Base-by-base conservation (phyloP, 2,888 invertebrate genomes). In the Apotomis capreana region DNA sequence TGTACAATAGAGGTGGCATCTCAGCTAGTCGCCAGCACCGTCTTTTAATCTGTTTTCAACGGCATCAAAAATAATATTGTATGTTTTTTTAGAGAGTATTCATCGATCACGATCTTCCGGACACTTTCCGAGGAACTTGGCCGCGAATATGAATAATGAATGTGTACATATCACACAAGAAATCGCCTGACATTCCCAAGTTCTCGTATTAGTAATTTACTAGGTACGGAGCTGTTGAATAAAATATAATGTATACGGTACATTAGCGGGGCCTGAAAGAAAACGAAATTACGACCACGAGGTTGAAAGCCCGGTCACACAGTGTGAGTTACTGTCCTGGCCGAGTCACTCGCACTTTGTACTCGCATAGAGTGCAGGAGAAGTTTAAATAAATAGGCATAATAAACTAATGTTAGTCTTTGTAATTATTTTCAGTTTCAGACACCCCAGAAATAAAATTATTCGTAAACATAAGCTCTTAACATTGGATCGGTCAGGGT, bases 251-350 rank as follows among this genome's bases (percentile, higher is more conserved):
- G 51, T 63, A 52, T 58, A 52, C 40, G 44, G 51, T 44, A 63
- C 63, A 69, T 63, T 58, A 60, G 37, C 37, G 13, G 40, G 37
- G 40, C 61, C 58, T 69, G 52, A 63, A 63, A 63, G 58, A 52
- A 69, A 69, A 63, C 44, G 40, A 52, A 26, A 63, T 69, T 63
- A 69, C 69, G 58, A 44, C 55, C 52, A 15, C 51, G 15, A 26
- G 40, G 52, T 52, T 52, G 46, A 61, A 36, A 36, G 8, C 26
- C 36, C 15, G 46, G 26, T 36, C 8, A 40, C 37, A 58, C 12
- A 8, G 49, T 6, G 9, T 10, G 49, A 49, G 10, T 9, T 49
- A 49, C 10, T 49, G 3, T 10, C 10, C 2, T 49, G 49, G 49
- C 6, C 10, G 8, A 8, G 9, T 49, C 9, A 9, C 6, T 49